Evolutionary conservation across 2,797 vertebrate species (phyloP).

Genomic region (Phyllotis vaccarum): DNA sequence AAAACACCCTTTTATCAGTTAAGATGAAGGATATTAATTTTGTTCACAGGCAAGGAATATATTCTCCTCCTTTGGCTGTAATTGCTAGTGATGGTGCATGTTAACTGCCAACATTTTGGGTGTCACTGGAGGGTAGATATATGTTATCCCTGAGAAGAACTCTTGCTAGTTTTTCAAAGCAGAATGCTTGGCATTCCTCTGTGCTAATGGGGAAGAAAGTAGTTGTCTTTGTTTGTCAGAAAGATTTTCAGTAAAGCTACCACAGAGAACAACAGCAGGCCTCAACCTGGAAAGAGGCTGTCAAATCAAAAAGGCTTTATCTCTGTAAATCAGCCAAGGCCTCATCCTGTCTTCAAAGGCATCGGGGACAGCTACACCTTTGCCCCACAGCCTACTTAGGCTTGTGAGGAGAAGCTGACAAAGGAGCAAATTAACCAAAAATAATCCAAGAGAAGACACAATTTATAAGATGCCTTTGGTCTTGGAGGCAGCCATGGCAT

Average conservation of each 20-base stretch:
- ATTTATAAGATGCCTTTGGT: conserved; percentile 62
- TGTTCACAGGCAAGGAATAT: not conserved
- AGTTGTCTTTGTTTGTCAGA: conserved; percentile 21
- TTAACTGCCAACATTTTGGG: conserved; percentile 15
- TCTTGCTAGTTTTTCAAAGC: not conserved
- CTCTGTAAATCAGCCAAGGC: conserved; percentile 23
- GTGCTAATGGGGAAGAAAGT: conserved; percentile 15
- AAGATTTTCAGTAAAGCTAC: conserved; percentile 13
- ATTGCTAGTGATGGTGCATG: not conserved
- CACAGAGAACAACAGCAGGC: not conserved
- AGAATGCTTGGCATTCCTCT: conserved; percentile 38
- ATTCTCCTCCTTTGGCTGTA: not conserved
- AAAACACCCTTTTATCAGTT: conserved; percentile 36
- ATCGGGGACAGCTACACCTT: not conserved
- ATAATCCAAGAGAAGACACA: conserved; percentile 29
- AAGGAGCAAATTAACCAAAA: conserved; percentile 48
- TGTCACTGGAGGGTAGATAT: conserved; percentile 2
- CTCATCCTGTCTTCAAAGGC: conserved; percentile 24
- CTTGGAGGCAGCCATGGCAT: conserved; percentile 35
- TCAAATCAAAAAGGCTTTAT: conserved; percentile 58
- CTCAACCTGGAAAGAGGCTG: conserved; percentile 23
- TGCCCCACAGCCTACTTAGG: not conserved
- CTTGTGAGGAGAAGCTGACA: conserved; percentile 6
- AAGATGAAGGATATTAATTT: conserved; percentile 11
- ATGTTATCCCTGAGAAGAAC: not conserved